A percentile compares a stretch with the other conserved stretches of the same genome.
phyloP scores from a whole-genome alignment of 2,888 invertebrate species.

The Ectemnius cavifrons region DNA sequence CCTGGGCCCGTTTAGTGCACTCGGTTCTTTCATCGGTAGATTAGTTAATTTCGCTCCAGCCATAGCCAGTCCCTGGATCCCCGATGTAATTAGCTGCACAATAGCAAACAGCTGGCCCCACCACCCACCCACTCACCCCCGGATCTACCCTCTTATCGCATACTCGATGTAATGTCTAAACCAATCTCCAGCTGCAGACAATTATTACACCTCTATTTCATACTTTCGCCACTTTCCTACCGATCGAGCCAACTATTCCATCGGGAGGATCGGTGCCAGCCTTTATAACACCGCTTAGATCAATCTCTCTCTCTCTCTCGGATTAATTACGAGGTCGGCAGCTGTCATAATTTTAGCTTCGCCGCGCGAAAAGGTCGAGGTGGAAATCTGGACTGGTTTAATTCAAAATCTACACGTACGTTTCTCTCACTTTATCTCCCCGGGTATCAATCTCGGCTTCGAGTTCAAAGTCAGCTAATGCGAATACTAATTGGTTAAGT shows the following conservation, averaged over 20 bases:
- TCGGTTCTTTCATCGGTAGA: slow-evolving; percentile 70
- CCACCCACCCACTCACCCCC: neutral
- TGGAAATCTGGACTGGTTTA: too few species aligned
- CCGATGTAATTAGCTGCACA: slow-evolving; percentile 74
- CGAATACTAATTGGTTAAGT: slow-evolving; percentile 9
- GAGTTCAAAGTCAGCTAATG: neutral
- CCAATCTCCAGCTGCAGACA: slow-evolving; percentile 68
- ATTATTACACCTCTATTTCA: slow-evolving; percentile 67
- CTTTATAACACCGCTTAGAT: too few species aligned
- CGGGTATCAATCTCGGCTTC: neutral
- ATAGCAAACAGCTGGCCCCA: slow-evolving; percentile 70
- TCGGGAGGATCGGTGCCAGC: too few species aligned
- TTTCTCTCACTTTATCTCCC: too few species aligned
- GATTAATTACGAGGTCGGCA: too few species aligned
- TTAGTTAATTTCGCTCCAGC: slow-evolving; percentile 72
- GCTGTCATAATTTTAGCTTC: too few species aligned
- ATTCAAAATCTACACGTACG: too few species aligned
- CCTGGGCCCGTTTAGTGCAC: slow-evolving; percentile 49
- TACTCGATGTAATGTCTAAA: slow-evolving; percentile 64
- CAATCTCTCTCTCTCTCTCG: too few species aligned
- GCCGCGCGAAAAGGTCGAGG: too few species aligned
- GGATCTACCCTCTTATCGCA: slow-evolving; percentile 51
- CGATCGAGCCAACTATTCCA: too few species aligned
- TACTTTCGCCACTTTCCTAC: slow-evolving; percentile 17
- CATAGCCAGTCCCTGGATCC: slow-evolving; percentile 66